phyloP scores from a whole-genome alignment of 2,113 vertebrate species.

The Pycnonotus jocosus region DNA sequence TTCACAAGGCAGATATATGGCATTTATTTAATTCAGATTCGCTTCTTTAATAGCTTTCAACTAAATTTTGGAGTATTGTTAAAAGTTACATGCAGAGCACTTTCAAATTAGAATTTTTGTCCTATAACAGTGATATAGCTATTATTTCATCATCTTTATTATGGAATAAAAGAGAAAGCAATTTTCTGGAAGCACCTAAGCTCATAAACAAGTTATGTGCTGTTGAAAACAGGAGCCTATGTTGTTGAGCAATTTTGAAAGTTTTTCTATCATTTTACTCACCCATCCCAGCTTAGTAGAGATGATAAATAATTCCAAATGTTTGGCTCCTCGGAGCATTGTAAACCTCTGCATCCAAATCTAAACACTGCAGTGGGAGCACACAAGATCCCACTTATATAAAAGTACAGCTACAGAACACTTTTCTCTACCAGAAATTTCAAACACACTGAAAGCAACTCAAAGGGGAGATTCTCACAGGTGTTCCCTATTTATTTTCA shows the following conservation, averaged over 20 bases:
- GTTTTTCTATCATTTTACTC: not conserved
- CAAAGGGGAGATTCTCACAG: not conserved
- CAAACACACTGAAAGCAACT: not conserved
- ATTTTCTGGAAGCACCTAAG: not conserved
- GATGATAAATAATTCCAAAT: not conserved
- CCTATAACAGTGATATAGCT: not conserved
- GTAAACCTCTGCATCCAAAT: not conserved
- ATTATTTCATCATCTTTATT: conserved; percentile 14
- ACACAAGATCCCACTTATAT: not conserved
- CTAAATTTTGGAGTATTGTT: not conserved
- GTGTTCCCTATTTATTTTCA: not conserved
- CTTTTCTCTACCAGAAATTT: not conserved
- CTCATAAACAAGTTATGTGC: not conserved
- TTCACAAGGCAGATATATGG: conserved; percentile 21
- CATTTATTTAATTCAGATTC: conserved; percentile 7
- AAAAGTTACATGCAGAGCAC: not conserved
- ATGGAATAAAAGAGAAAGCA: not conserved
- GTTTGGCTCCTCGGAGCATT: not conserved
- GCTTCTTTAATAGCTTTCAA: not conserved
- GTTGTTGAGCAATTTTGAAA: not conserved
- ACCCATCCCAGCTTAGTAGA: not conserved
- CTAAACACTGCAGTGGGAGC: not conserved
- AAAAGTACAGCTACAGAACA: not conserved
- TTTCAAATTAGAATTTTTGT: not conserved
- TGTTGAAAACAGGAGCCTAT: not conserved